Conservation (phyloP, 2,888 invertebrate genomes). For the Syrphus vitripennis region DNA sequence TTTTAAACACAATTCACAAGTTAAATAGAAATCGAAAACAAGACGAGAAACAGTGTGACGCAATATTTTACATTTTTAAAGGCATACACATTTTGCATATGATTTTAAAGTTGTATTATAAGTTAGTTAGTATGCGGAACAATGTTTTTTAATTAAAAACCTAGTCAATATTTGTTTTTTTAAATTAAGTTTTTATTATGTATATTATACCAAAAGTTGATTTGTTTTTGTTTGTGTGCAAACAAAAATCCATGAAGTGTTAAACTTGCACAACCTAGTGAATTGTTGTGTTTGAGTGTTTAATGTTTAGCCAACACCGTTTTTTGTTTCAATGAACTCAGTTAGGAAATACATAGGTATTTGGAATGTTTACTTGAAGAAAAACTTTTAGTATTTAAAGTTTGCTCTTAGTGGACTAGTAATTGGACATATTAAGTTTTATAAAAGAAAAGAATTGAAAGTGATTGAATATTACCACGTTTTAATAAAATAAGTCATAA, state of each 20-base stretch:
- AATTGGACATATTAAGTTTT: too few relatives aligned
- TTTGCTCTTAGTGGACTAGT: too few relatives aligned
- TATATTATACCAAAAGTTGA: accelerated
- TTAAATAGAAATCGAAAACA: background rate
- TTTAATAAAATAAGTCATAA: too few relatives aligned
- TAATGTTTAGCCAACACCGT: background rate
- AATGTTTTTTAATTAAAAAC: background rate
- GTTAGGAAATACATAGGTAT: background rate
- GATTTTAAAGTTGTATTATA: too few relatives aligned
- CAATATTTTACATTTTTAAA: background rate
- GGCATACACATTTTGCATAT: too few relatives aligned
- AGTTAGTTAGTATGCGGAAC: constrained; percentile 3
- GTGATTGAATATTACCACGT: too few relatives aligned
- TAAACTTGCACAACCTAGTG: background rate
- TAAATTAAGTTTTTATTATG: background rate
- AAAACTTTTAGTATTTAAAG: too few relatives aligned
- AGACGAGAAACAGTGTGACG: background rate
- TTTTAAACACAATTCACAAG: background rate
- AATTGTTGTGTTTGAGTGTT: background rate
- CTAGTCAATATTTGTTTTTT: background rate
- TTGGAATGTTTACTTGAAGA: background rate
- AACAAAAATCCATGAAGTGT: background rate
- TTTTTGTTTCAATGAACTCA: background rate
- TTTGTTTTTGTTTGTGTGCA: background rate
- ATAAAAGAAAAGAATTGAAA: too few relatives aligned